A percentile compares a stretch with the other conserved stretches of the same genome.
Conservation (phyloP, 92 coral and sea anemone species). For the Meandrina meandrites region DNA sequence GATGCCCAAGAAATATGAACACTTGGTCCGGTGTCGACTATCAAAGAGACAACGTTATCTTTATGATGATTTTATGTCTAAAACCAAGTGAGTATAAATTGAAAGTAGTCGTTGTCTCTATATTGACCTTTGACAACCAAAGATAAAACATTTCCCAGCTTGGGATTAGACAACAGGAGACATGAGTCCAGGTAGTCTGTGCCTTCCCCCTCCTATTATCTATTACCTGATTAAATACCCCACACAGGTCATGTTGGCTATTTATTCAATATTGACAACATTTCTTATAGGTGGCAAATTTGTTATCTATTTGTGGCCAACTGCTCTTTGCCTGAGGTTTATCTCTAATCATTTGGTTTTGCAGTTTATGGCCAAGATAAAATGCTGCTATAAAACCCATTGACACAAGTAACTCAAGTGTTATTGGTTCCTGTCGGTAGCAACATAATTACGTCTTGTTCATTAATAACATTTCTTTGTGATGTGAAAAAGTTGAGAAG, state of each 20-base stretch:
- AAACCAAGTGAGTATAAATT: conserved; percentile 67
- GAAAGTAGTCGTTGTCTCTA: background rate
- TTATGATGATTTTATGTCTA: conserved; percentile 99
- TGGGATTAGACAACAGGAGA: too few relatives aligned
- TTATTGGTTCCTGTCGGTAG: conserved; percentile 75
- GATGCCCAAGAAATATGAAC: conserved; percentile 99
- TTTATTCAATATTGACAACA: background rate
- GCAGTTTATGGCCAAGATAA: conserved; percentile 61
- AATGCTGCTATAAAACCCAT: conserved; percentile 75
- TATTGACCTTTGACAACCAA: background rate
- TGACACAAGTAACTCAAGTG: conserved; percentile 16
- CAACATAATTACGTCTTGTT: conserved; percentile 35
- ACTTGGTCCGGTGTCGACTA: conserved; percentile 83
- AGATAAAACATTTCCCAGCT: background rate
- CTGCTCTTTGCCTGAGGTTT: conserved; percentile 16
- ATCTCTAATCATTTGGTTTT: conserved; percentile 2
- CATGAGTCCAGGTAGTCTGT: too few relatives aligned
- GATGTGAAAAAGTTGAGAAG: background rate
- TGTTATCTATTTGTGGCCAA: background rate
- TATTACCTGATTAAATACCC: too few relatives aligned
- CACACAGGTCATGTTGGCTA: background rate
- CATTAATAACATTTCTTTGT: background rate
- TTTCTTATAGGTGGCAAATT: background rate
- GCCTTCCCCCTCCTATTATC: too few relatives aligned
- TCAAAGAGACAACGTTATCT: conserved; percentile 95